These are phyloP conservation scores for Scaptomyza polygonia DNA, from an alignment of 2,888 invertebrate species.

Conservation along the genomic window DNA sequence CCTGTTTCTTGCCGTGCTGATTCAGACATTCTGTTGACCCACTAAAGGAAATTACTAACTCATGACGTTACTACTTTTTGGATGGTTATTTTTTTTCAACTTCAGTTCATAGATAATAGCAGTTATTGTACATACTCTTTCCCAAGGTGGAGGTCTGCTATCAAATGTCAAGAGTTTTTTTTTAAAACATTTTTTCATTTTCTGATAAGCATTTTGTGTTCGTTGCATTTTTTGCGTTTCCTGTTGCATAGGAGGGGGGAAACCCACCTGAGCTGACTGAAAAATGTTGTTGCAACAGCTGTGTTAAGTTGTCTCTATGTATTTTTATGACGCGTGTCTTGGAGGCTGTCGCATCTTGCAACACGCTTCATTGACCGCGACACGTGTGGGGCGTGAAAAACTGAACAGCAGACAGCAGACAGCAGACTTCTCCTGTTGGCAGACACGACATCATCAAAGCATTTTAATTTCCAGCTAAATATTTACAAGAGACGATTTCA, in stretches of 20 bases:
- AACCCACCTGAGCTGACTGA: slow-evolving; percentile 18
- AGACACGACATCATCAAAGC: slow-evolving; percentile 50
- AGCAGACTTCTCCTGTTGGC: slow-evolving; percentile 11
- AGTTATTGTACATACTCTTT: not conserved
- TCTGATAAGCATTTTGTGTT: slow-evolving; percentile 48
- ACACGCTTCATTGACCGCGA: slow-evolving; percentile 57
- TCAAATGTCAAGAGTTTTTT: not conserved
- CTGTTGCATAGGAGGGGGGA: slow-evolving; percentile 12
- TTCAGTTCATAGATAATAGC: slow-evolving; percentile 28
- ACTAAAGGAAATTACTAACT: slow-evolving; percentile 60
- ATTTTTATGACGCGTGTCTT: slow-evolving; percentile 30
- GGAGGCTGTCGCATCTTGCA: slow-evolving; percentile 10
- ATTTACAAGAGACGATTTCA: slow-evolving; percentile 30
- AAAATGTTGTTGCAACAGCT: slow-evolving; percentile 4
- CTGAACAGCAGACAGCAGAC: slow-evolving; percentile 2
- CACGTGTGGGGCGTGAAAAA: slow-evolving; percentile 71
- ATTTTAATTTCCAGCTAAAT: slow-evolving; percentile 65
- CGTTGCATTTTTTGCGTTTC: slow-evolving; percentile 32
- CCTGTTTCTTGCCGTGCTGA: slow-evolving; percentile 9
- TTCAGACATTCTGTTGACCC: slow-evolving; percentile 34
- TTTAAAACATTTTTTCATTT: too few species aligned
- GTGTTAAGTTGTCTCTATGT: slow-evolving; percentile 2
- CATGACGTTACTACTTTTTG: slow-evolving; percentile 27
- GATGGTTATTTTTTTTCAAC: slow-evolving; percentile 15
- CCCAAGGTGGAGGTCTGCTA: not conserved